Evolutionary conservation across 2,113 vertebrate genomes (phyloP).

Genomic region (Mesitornis unicolor): DNA sequence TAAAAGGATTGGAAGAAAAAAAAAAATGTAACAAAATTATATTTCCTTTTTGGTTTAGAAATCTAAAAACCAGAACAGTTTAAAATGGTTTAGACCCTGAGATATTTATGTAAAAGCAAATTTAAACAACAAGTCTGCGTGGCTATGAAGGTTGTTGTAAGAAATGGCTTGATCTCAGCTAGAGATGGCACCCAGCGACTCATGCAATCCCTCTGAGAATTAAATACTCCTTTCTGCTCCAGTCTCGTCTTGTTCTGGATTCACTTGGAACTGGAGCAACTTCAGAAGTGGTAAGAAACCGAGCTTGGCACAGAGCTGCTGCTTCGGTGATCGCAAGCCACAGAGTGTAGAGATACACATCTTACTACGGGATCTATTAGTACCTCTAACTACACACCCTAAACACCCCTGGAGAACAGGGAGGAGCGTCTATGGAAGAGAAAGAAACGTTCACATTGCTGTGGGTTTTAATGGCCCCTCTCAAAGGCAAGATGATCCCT

Average conservation of each 20-base stretch:
- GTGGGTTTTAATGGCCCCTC: neutral
- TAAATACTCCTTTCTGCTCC: neutral
- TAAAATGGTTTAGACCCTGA: neutral
- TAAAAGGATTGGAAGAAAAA: neutral
- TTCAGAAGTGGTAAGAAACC: neutral
- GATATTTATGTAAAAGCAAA: neutral
- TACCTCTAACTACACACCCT: neutral
- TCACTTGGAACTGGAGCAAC: neutral
- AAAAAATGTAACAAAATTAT: neutral
- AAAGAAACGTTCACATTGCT: neutral
- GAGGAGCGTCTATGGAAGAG: neutral
- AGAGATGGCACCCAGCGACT: neutral
- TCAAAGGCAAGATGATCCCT: neutral
- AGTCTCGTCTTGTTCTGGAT: neutral
- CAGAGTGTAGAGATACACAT: neutral
- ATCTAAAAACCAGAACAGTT: neutral
- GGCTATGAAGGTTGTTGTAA: neutral
- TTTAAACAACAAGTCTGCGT: neutral
- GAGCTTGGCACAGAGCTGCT: neutral
- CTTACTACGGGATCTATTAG: neutral
- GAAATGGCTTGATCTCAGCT: neutral
- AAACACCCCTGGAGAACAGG: neutral
- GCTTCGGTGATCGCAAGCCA: neutral
- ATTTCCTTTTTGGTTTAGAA: neutral
- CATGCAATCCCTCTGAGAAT: neutral